Evolutionary conservation across 2,113 vertebrate species (phyloP), one percentile per base, ranked within the genome.

Genomic region (Pelmatolapia mariae): DNA sequence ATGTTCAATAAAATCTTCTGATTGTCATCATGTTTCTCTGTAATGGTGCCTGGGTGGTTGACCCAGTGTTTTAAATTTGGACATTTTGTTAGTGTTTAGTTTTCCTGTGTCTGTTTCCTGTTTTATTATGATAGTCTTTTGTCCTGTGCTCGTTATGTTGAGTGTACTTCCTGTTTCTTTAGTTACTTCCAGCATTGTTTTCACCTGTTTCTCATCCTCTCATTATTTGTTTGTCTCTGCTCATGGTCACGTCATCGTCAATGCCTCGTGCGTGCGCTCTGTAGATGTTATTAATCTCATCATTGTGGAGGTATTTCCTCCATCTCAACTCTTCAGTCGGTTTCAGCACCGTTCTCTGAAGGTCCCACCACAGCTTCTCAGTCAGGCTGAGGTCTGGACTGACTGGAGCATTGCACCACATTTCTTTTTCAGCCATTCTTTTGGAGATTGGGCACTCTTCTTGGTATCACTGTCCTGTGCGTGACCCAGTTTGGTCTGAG

Each of bases 211-310:
- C 56, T 59, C 13, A 59, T 9, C 8, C 56, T 59, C 0, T 59
- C 8, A 59, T 59, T 16, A 16, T 59, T 16, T 24, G 3, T 59
- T 29, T 59, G 56, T 59, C 56, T 29, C 56, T 29, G 56, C 13
- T 59, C 24, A 29, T 16, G 2, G 0, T 59, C 56, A 59, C 24
- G 1, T 5, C 26, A 24, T 59, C 3, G 2, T 59, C 24, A 5
- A 29, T 29, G 56, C 56, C 8, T 59, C 56, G 56, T 59, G 56
- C 8, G 0, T 1, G 52, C 2, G 0, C 50, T 2, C 9, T n/a
- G 50, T 22, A n/a, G n/a, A 29, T 10, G 24, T 59, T 18, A 0
- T 31, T 31, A 59, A 15, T 31, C 26, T 31, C 56, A 59, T 18
- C 26, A 18, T 18, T 59, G 0, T 24, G 53, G 24, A n/a, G n/a